Percentiles rank a stretch among this genome's conserved stretches.
phyloP scores from a whole-genome alignment of 2,888 invertebrate species.

The Lepidochitona cinerea region DNA sequence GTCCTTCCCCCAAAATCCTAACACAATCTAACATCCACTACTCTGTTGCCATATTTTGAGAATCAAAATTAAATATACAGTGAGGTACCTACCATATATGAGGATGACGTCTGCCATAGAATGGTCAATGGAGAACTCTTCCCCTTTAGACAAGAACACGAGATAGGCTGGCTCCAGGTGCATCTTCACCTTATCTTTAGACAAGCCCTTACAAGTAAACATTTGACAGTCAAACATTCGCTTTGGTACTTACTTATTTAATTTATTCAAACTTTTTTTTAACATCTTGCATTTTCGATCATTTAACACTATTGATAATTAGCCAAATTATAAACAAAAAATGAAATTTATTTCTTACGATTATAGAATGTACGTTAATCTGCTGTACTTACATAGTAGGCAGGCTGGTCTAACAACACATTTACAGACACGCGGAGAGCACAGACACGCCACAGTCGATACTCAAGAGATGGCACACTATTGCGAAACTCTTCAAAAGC shows the following conservation, averaged over 20 bases:
- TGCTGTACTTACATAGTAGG: conserved; percentile 63
- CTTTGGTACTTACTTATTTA: no score
- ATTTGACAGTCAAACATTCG: no score
- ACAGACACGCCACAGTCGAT: conserved; percentile 77
- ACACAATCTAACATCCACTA: no score
- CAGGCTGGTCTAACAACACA: conserved; percentile 74
- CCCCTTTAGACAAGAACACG: neutral
- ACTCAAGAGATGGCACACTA: conserved; percentile 74
- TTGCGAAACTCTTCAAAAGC: conserved; percentile 65
- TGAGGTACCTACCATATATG: neutral
- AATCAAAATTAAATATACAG: neutral
- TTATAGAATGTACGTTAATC: no score
- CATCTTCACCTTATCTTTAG: neutral
- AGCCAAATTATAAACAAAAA: no score
- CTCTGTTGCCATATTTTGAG: no score
- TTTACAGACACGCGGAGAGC: conserved; percentile 76
- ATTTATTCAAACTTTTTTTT: no score
- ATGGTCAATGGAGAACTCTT: neutral
- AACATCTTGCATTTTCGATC: no score
- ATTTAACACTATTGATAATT: no score
- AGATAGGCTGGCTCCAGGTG: neutral
- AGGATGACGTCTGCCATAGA: neutral
- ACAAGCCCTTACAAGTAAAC: no score
- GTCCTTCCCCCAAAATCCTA: no score
- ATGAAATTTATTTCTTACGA: no score